Base-by-base conservation (phyloP, 2,797 vertebrate genomes). In the Coregonus suidteri region DNA sequence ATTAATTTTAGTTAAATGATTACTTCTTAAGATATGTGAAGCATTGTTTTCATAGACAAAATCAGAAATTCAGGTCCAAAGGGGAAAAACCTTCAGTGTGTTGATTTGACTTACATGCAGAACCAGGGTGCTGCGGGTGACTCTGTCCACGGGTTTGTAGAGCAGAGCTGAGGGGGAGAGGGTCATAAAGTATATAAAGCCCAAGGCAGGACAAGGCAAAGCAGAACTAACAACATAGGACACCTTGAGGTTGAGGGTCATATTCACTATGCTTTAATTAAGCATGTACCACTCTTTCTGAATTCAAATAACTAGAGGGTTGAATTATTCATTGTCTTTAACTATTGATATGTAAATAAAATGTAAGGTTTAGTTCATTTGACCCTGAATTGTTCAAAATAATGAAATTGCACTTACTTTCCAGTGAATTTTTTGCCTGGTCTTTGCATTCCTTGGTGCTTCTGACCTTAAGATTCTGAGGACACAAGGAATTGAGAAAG, bases 81-180 rank as follows among this genome's bases (percentile, higher is more conserved):
- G 37, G 11, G 68, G 18, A 70, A n/a, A 20, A 20, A 59, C 7
- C 16, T 59, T 59, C 6, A 6, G 47, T 18, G 25, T 66, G 47
- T 7, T 31, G 20, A 47, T 66, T 52, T 30, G 5, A 96, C 98
- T 97, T 89, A 99, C 98, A 31, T 99, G 98, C 66, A 99, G 91
- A 77, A 99, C 98, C 1, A 99, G 94, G 0, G 98, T 99, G 94
- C 97, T 99, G 88, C 98, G 96, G 0, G 97, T 99, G 86, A 99
- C 98, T 83, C 96, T 93, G 91, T 99, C 98, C 90, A 99, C 97
- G 0, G 98, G 98, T 90, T 99, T 99, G 91, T 99, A 99, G 47
- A 99, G 93, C 47, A 99, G 94, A 86, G 96, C 98, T 99, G 91
- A 4, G 83, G 82, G 83, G 75, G 81, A 88, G 75, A 75, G 82